These are phyloP conservation scores for Lithosia quadra DNA, from an alignment of 2,888 invertebrate species.

Conservation along the genomic window DNA sequence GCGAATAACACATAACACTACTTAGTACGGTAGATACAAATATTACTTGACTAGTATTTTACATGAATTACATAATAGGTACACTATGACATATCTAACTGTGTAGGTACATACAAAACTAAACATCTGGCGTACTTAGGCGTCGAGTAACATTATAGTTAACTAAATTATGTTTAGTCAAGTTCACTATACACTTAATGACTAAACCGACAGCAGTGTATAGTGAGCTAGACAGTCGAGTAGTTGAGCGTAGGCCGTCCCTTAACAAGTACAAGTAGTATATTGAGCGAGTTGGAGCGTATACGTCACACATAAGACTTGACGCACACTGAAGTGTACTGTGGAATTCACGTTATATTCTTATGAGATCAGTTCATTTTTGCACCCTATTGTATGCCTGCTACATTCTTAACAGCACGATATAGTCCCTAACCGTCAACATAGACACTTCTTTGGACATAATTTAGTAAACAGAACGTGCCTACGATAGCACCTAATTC, in stretches of 20 bases:
- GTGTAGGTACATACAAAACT: conserved; percentile 13
- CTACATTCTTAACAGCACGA: neutral
- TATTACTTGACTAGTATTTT: conserved; percentile 60
- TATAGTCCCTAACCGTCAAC: no score
- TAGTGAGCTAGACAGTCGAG: neutral
- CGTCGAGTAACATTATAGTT: conserved; percentile 9
- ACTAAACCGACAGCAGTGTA: neutral
- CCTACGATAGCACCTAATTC: neutral
- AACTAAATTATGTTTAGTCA: conserved; percentile 14
- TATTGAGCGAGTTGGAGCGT: conserved; percentile 20
- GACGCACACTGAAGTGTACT: conserved; percentile 6
- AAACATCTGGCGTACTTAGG: conserved; percentile 21
- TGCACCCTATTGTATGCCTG: neutral
- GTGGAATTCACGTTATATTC: neutral
- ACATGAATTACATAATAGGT: conserved; percentile 36
- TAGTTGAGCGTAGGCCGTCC: conserved; percentile 23
- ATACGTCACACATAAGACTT: neutral
- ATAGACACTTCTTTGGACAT: neutral
- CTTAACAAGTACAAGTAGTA: conserved; percentile 5
- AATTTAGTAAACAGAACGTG: neutral
- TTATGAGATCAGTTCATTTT: neutral
- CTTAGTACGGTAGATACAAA: conserved; percentile 12
- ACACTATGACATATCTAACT: conserved; percentile 25
- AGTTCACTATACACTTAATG: neutral
- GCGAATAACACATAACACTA: conserved; percentile 26